Conservation (phyloP, 2,888 invertebrate genomes). For the Apamea sordens region DNA sequence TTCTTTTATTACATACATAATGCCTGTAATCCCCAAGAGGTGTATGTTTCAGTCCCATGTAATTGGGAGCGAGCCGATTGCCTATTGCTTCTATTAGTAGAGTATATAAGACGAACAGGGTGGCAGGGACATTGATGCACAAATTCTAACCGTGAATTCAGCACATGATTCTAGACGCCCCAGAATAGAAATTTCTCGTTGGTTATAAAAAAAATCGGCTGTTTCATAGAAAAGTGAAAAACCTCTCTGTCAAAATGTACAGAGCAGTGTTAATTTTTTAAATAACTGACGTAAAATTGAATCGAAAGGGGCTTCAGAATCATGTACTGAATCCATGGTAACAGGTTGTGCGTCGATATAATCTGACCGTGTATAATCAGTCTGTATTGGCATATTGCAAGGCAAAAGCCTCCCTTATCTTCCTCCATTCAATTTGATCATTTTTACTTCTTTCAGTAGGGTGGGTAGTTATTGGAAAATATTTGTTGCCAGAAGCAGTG, state of each 20-base stretch:
- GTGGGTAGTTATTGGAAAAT: not conserved
- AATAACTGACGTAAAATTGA: too few relatives aligned
- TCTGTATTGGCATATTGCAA: too few relatives aligned
- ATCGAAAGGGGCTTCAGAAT: not conserved
- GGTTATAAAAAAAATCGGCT: too few relatives aligned
- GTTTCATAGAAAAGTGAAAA: too few relatives aligned
- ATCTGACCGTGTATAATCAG: not conserved
- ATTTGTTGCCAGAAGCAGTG: not conserved
- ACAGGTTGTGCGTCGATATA: not conserved
- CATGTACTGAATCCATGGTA: not conserved
- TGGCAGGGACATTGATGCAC: too few relatives aligned
- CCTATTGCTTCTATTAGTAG: not conserved
- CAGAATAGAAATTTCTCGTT: too few relatives aligned
- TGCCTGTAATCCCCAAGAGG: not conserved
- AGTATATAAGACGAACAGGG: not conserved
- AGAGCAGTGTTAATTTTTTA: too few relatives aligned
- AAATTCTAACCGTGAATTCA: too few relatives aligned
- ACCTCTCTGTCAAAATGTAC: too few relatives aligned
- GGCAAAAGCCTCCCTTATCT: not conserved
- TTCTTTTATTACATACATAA: not conserved
- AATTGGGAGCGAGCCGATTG: not conserved
- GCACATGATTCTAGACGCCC: too few relatives aligned
- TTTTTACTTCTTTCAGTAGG: not conserved
- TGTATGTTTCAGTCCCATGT: not conserved
- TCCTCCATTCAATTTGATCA: not conserved